A percentile compares a stretch with the other conserved stretches of the same genome.
phyloP scores from a whole-genome alignment of 2,888 invertebrate genomes.

The Phaedon cochleariae region DNA sequence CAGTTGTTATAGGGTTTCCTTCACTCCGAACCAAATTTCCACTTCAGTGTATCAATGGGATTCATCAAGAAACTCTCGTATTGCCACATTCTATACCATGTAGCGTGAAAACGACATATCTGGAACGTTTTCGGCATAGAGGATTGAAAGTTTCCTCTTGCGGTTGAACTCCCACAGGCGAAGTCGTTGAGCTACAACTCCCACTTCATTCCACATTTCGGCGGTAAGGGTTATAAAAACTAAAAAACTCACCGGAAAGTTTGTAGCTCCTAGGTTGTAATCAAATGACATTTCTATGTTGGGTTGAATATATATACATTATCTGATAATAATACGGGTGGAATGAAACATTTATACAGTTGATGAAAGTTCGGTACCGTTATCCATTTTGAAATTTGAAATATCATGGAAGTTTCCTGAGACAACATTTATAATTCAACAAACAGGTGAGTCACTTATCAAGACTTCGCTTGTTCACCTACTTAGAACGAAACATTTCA shows the following conservation, averaged over 20 bases:
- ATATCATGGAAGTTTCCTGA: too few relatives aligned
- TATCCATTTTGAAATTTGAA: too few relatives aligned
- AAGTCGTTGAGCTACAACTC: conserved; percentile 40
- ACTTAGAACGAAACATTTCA: too few relatives aligned
- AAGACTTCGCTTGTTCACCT: too few relatives aligned
- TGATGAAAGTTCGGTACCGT: neutral
- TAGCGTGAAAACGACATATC: conserved; percentile 1
- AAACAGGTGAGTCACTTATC: too few relatives aligned
- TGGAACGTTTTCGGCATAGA: conserved; percentile 27
- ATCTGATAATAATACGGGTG: neutral
- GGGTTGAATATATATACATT: conserved; percentile 6
- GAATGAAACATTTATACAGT: neutral
- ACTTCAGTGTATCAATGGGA: neutral
- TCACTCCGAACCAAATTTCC: neutral
- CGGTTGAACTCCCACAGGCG: conserved; percentile 43
- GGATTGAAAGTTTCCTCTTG: conserved; percentile 37
- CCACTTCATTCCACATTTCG: conserved; percentile 23
- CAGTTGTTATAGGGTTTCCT: too few relatives aligned
- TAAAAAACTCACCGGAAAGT: conserved; percentile 20
- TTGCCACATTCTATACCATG: neutral
- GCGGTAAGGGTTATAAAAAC: conserved; percentile 26
- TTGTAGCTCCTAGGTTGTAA: conserved; percentile 19
- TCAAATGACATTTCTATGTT: conserved; percentile 34
- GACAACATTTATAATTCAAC: too few relatives aligned
- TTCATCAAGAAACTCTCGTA: neutral